Evolutionary conservation across 2,888 invertebrate genomes (phyloP), one percentile per base, ranked within the genome.

Genomic region (Deroplatys truncata): DNA sequence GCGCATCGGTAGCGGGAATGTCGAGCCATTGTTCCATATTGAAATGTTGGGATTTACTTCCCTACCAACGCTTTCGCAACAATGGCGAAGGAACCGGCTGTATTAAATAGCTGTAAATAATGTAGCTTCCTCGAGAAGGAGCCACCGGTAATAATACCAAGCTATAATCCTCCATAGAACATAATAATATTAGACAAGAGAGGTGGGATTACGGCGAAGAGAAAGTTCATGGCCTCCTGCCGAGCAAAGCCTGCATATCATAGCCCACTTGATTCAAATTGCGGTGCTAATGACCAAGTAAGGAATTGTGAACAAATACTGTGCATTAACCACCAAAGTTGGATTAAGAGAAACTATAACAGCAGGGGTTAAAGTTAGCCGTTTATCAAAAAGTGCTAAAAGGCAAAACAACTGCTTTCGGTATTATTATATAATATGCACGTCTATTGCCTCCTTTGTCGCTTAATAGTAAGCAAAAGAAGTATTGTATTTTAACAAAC

Each of bases 101-200:
- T 83, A 87, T 87, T 87, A 87, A 87, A 83, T 82, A 82, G 35
- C 83, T 83, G 87, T 83, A 87, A 87, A 87, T 87, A 87, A 87
- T 83, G 83, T 15, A 87, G 86, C 35, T 35, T 35, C 35, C 25
- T 49, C 28, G 43, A 49, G 49, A 16, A 16, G 28, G 35, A 8
- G 8, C 15, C 9, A 43, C 31, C 85, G 43, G 25, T 49, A 56
- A 28, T 85, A 85, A 85, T 15, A 28, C 85, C 28, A 16, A 16
- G 49, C 35, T n/a, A n/a, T 87, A 87, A 87, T 87, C 87, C 87
- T 83, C 43, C 9, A 28, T 29, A 83, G 72, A 86, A 86, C 86
- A 86, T 86, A 82, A 86, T 29, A 72, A 86, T 86, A 86, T 86
- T 82, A 82, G 82, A 72, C 56, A 72, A 82, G 84, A 82, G 29